These are phyloP conservation scores for Pteromalus puparum DNA, from an alignment of 1,140 invertebrate species.

Conservation along the genomic window DNA sequence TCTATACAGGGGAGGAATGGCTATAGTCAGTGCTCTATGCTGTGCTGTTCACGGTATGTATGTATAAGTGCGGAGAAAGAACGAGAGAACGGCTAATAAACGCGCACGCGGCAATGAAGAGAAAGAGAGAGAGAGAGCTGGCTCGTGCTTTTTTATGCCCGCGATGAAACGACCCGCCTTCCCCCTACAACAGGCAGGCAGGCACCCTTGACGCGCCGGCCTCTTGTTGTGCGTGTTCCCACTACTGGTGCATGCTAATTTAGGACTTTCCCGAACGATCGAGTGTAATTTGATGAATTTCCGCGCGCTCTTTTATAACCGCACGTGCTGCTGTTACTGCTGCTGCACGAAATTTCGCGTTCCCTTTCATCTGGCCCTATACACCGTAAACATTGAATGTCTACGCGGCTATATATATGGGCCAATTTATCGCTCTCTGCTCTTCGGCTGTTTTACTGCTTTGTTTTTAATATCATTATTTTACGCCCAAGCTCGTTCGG, in stretches of 20 bases:
- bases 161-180: background rate
- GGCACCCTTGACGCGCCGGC: background rate
- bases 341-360: background rate
- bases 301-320: background rate
- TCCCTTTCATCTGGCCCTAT: background rate
- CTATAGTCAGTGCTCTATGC: no score
- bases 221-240: constrained; percentile 5
- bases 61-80: background rate
- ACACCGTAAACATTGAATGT: background rate
- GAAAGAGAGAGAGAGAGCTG: background rate
- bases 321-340: background rate
- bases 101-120: constrained; percentile 13
- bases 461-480: no score
- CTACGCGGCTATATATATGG: background rate
- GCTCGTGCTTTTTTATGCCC: constrained; percentile 8
- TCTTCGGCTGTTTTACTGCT: no score
- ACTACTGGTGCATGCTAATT: constrained; percentile 13
- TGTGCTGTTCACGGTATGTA: background rate
- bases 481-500: no score
- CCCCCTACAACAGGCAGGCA: background rate
- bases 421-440: background rate
- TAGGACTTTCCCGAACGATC: constrained; percentile 14
- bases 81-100: background rate
- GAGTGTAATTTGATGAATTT: constrained; percentile 18
- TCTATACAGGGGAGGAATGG: no score